Conservation (phyloP, 2,888 invertebrate species). For the Orthosia cruda region DNA sequence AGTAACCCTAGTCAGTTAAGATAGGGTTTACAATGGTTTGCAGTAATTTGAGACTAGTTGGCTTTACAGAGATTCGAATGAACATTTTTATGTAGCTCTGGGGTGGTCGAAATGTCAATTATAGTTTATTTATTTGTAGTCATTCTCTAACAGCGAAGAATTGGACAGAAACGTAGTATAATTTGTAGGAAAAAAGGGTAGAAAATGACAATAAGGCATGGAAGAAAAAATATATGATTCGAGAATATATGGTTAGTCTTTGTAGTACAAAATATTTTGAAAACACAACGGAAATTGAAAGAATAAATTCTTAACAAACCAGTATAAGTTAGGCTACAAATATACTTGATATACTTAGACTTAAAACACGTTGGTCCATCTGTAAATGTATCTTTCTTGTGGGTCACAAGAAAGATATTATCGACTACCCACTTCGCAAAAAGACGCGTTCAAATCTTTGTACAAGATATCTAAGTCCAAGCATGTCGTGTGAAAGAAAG, state of each 20-base stretch:
- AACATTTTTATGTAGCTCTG: conserved; percentile 50
- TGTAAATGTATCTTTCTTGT: no score
- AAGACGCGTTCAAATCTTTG: conserved; percentile 7
- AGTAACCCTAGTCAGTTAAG: not conserved
- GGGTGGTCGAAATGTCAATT: conserved; percentile 59
- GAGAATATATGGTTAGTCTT: no score
- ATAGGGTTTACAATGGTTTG: conserved; percentile 23
- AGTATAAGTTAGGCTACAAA: no score
- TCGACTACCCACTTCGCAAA: not conserved
- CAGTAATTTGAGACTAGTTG: conserved; percentile 7
- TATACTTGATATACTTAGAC: no score
- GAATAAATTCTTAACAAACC: no score
- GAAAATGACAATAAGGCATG: not conserved
- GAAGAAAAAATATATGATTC: not conserved
- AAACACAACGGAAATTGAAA: no score
- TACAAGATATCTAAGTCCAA: not conserved
- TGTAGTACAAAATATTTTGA: no score
- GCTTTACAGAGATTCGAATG: conserved; percentile 32
- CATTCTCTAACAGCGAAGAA: conserved; percentile 4
- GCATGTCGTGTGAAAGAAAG: conserved; percentile 47
- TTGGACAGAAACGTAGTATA: not conserved
- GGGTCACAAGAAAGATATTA: not conserved
- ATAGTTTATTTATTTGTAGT: conserved; percentile 48
- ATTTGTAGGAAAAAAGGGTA: conserved; percentile 15
- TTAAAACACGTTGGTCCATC: no score